phyloP scores from a whole-genome alignment of 2,888 invertebrate genomes.

The Epinotia brunnichana region DNA sequence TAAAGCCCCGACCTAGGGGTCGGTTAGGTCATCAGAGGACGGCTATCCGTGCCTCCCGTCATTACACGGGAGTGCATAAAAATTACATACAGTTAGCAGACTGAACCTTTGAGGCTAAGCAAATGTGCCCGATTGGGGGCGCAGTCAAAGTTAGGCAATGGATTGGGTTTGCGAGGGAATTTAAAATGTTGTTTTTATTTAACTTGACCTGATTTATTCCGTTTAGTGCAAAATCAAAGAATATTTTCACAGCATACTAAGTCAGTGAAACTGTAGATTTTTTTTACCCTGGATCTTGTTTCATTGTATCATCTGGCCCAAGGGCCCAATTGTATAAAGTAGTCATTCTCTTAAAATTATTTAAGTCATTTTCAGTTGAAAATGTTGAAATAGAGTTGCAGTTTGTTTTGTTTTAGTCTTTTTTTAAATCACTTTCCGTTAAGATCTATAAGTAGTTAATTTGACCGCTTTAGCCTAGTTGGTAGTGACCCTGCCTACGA shows the following conservation, averaged over 20 bases:
- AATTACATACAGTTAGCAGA: conserved; percentile 47
- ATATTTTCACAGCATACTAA: background rate
- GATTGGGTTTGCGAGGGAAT: conserved; percentile 19
- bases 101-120: conserved; percentile 38
- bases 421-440: too few species aligned
- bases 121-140: conserved; percentile 34
- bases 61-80: conserved; percentile 61
- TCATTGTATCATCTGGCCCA: too few species aligned
- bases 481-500: too few species aligned
- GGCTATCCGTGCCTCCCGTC: conserved; percentile 65
- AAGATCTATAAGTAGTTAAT: too few species aligned
- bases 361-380: too few species aligned
- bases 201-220: conserved; percentile 17
- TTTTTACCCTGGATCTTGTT: too few species aligned
- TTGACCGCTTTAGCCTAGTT: too few species aligned
- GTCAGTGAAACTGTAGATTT: background rate
- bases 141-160: conserved; percentile 20
- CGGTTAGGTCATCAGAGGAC: conserved; percentile 71
- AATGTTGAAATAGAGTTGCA: too few species aligned
- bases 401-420: too few species aligned
- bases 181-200: conserved; percentile 24
- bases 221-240: background rate
- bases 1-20: conserved; percentile 63
- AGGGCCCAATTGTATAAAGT: too few species aligned
- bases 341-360: too few species aligned